Base-by-base conservation (phyloP, 2,797 vertebrate genomes). In the Diplodus puntazzo region DNA sequence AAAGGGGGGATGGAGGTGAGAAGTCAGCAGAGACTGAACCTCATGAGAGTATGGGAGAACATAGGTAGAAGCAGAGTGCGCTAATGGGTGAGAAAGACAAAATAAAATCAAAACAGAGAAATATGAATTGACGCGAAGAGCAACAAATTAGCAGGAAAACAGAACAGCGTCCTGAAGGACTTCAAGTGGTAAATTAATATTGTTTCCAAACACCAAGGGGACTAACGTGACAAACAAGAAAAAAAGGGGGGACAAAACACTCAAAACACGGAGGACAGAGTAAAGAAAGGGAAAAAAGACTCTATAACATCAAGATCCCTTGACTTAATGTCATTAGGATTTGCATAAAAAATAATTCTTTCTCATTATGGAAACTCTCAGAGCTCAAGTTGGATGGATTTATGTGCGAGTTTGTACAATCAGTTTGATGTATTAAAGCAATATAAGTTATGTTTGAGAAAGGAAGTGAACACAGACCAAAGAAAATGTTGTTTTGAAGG, bases 181-280 rank as follows among this genome's bases (percentile, higher is more conserved):
- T 73, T 75, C 27, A 88, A 79, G 79, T 79, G 82, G 64, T 68
- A 79, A 83, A 88, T 90, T 67, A 75, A 88, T 85, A 85, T 77
- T 76, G 69, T 85, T 87, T 79, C 80, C 55, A 80, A 84, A 83
- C n/a, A 8, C 71, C 73, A 65, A 57, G 58, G 75, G 81, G 77
- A 50, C 73, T 25, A 14, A 68, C 16, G 54, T 79, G 76, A 83
- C 57, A 59, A 54, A 59, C 30, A 45, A 21, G 52, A 64, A 61
- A 53, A 53, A 63, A 12, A 9, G 45, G 1, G 14, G 9, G 46
- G 10, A 23, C 7, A 20, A 27, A 53, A 16, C 9, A 20, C 7
- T 12, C 3, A 73, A 69, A 20, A 77, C 69, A 75, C 48, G 17
- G 30, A 70, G 30, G 43, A 30, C 14, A 27, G 45, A 61, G 43